Evolutionary conservation across 2,113 vertebrate species (phyloP), one percentile per base, ranked within the genome.

Genomic region (Eidolon helvum): DNA sequence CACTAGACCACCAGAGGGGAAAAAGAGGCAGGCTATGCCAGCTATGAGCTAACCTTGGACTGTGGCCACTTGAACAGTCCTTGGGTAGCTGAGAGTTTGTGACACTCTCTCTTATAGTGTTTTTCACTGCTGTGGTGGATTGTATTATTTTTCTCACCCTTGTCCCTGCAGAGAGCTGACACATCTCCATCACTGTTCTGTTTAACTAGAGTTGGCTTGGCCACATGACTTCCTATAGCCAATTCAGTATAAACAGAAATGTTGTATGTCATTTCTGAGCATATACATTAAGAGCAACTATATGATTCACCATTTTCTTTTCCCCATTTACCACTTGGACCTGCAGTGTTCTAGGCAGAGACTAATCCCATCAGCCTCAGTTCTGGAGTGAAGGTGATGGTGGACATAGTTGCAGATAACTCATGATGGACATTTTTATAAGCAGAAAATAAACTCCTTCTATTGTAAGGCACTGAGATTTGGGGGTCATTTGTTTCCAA

Each of bases 381-480:
- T 45, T 33, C 63, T 30, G 10, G 50, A 77, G 33, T 10, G 38
- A 96, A 78, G 77, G n/a, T 40, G 71, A 68, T 40, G 22, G 28
- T 89, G 43, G n/a, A 38, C 16, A 96, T 22, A 87, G 68, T n/a
- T 79, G 22, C 30, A 85, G 40, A 19, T 77, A 53, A 84, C 53
- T 55, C 38, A 43, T 28, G 19, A 33, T 11, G 22, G 69, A 82
- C 33, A 57, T 18, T 74, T 68, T 91, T 91, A 74, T 18, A 11
- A 93, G 69, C 12, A 97, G 82, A 22, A 94, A 95, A 83, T 68
- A 71, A 96, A 85, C 24, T 40, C 84, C 7, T 65, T n/a, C 5
- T 83, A 6, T 35, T 91, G 15, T 75, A 92, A 72, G 92, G 24
- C 68, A 82, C 40, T 77, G 57, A 82, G 40, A 91, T 77, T 71